Evolutionary conservation across 2,888 invertebrate genomes (phyloP), one percentile per base, ranked within the genome.

Genomic region (Acrobasis suavella): DNA sequence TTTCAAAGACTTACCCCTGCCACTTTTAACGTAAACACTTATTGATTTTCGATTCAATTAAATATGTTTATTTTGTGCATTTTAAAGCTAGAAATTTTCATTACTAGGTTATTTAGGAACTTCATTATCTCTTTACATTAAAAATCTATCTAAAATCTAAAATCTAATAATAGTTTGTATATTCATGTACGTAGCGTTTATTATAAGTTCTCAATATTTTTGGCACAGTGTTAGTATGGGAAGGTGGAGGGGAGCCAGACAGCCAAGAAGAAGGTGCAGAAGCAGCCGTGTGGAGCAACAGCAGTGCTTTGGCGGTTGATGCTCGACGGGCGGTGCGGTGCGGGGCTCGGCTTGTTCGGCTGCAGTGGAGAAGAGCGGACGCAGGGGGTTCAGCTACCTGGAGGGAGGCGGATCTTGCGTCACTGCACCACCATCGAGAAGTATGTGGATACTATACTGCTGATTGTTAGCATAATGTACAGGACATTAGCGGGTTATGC

Each of bases 251-350:
- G 75, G 84, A 83, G 6, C 74, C 74, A 9, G 79, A 78, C 0
- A 76, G 68, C 5, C 76, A 70, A 1, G 86, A 88, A 12, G 87
- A 89, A 64, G 82, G 83, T 0, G 87, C 90, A 0, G 91, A 92
- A 69, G 82, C 88, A 0, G 92, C 92, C 0, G 82, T 92, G 10
- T 93, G 92, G 93, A 92, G 92, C 66, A 93, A 93, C 74, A 91
- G 91, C 71, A 90, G 87, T 16, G 83, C 91, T 1, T 68, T 93
- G 9, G 91, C 91, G 0, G 61, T 93, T 16, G 93, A 93, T 71
- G 91, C 92, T 1, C 74, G 93, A 1, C 76, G 91, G 6, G 92
- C 92, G 0, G 85, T 91, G 49, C 85, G 87, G 0, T 93, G 93
- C 63, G 90, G 91, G 0, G 90, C 92, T 9, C 73, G 91, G 3